These are phyloP conservation scores for Neomicropteryx cornuta DNA, from an alignment of 1,140 invertebrate species.

Conservation along the genomic window DNA sequence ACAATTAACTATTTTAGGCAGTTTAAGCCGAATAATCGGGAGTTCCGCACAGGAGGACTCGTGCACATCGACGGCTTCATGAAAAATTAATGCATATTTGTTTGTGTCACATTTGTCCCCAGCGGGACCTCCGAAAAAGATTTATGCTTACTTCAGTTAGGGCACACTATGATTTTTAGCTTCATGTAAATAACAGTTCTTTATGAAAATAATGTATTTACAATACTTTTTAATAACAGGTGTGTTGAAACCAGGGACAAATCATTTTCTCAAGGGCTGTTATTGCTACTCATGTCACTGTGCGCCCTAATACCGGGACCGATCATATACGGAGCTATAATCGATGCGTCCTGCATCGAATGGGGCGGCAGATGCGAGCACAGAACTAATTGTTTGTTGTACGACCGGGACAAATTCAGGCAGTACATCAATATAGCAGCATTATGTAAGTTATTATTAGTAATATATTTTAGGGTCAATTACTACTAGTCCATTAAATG, in stretches of 20 bases:
- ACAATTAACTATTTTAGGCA: too few species aligned
- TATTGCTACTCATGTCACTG: conserved; percentile 49
- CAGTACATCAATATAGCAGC: conserved; percentile 45
- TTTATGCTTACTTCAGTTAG: too few species aligned
- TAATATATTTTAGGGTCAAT: neutral
- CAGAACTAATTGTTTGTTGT: conserved; percentile 52
- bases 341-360: conserved; percentile 50
- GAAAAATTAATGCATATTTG: too few species aligned
- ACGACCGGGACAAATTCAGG: conserved; percentile 46
- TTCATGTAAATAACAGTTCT: too few species aligned
- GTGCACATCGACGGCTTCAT: too few species aligned
- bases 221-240: conserved; percentile 24
- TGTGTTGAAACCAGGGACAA: conserved; percentile 50
- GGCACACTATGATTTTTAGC: too few species aligned
- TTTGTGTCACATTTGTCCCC: too few species aligned
- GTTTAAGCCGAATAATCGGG: too few species aligned
- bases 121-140: too few species aligned
- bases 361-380: conserved; percentile 52
- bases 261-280: conserved; percentile 51
- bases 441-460: conserved; percentile 31
- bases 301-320: conserved; percentile 55
- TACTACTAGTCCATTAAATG: neutral
- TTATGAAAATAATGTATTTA: too few species aligned
- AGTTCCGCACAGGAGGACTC: too few species aligned
- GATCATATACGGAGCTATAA: conserved; percentile 52